Percentiles rank a stretch among this genome's conserved stretches.
These are phyloP conservation scores for Sylvia borin DNA, from an alignment of 2,797 vertebrate species.

Conservation along the genomic window DNA sequence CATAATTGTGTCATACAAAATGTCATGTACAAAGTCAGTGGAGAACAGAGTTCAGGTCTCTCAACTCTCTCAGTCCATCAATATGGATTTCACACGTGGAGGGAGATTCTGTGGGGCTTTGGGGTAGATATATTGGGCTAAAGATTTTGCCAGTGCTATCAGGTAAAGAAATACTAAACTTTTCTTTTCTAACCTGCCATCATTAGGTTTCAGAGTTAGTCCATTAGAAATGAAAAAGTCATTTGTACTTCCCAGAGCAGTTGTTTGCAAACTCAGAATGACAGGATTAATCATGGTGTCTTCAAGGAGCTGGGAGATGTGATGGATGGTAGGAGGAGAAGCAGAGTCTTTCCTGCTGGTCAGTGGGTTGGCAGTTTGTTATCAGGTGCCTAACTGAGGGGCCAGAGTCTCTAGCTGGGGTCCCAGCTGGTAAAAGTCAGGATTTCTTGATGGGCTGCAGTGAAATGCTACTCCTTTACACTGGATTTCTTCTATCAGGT, in stretches of 20 bases:
- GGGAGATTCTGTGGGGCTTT: background rate
- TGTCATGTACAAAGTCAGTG: background rate
- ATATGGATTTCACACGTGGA: background rate
- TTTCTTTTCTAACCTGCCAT: background rate
- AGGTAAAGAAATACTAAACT: background rate
- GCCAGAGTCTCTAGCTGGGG: background rate
- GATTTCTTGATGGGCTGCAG: background rate
- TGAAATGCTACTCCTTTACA: background rate
- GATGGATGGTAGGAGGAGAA: background rate
- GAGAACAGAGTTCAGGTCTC: background rate
- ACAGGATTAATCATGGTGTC: too few species aligned
- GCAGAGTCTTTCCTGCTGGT: background rate
- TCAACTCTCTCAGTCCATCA: too few species aligned
- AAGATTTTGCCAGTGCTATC: background rate
- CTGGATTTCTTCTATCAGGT: background rate
- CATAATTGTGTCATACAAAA: background rate
- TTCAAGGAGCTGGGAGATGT: background rate
- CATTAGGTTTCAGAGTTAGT: background rate
- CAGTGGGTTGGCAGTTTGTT: background rate
- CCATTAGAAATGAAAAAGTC: too few species aligned
- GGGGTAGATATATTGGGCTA: background rate
- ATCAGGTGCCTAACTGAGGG: fast-evolving
- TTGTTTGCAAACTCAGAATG: too few species aligned
- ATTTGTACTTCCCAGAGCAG: too few species aligned
- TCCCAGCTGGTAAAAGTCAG: background rate